These are phyloP conservation scores for Amphipyra tragopoginis DNA, from an alignment of 2,888 invertebrate genomes.

Conservation along the genomic window DNA sequence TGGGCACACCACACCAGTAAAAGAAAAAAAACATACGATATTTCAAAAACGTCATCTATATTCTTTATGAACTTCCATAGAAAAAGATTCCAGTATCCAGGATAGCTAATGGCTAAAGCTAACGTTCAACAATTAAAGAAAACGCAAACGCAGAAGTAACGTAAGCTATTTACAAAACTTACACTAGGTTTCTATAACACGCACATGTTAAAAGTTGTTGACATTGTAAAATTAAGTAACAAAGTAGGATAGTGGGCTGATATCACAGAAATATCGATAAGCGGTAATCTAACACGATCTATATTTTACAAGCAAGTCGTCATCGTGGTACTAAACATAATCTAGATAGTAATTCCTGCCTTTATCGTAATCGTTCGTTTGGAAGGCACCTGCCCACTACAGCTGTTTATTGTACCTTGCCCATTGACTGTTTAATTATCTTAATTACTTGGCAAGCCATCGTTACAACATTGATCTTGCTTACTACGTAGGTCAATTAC, in stretches of 20 bases:
- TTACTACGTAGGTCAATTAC: constrained; percentile 12
- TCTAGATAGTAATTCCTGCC: constrained; percentile 34
- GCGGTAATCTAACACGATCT: constrained; percentile 39
- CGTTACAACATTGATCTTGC: constrained; percentile 47
- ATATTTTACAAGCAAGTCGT: constrained; percentile 45
- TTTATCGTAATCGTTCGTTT: constrained; percentile 36
- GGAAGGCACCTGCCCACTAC: constrained; percentile 67
- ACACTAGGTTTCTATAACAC: background rate
- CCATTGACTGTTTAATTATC: constrained; percentile 66
- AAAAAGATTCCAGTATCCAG: no score
- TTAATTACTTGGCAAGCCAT: constrained; percentile 61
- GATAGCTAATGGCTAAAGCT: no score
- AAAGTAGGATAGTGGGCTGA: constrained; percentile 10
- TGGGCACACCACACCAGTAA: no score
- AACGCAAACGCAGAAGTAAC: no score
- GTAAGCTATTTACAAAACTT: background rate
- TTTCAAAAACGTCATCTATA: no score
- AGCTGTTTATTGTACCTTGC: constrained; percentile 62
- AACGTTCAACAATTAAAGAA: no score
- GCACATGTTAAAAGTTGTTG: constrained; percentile 11
- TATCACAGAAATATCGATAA: constrained; percentile 33
- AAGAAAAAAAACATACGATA: no score
- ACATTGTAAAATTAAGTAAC: constrained; percentile 24
- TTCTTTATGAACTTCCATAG: no score
- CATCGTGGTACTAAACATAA: constrained; percentile 31